Conservation (phyloP, 2,888 invertebrate species). For the Agrotis segetum region DNA sequence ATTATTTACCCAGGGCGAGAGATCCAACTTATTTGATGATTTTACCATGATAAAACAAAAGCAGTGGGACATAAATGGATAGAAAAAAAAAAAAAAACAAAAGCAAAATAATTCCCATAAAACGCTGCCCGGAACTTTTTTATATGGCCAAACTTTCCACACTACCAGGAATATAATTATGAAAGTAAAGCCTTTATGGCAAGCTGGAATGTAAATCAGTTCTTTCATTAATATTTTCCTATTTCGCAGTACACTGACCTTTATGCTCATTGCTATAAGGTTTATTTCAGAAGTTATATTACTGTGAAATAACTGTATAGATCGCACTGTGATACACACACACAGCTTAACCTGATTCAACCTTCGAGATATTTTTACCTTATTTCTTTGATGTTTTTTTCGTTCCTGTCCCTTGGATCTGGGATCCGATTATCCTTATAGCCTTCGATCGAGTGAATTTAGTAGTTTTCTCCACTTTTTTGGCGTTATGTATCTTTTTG, state of each 20-base stretch:
- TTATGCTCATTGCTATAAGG: not conserved
- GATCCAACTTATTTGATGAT: too few species aligned
- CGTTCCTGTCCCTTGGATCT: constrained; percentile 21
- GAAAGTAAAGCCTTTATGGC: not conserved
- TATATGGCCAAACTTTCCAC: too few species aligned
- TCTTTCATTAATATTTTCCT: not conserved
- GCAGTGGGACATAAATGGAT: too few species aligned
- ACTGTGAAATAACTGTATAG: constrained; percentile 6
- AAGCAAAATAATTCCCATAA: too few species aligned
- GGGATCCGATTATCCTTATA: constrained; percentile 43
- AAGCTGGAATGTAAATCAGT: not conserved
- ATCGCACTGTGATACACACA: constrained; percentile 14
- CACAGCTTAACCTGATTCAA: constrained; percentile 34
- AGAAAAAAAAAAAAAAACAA: too few species aligned
- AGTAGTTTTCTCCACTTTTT: constrained; percentile 29
- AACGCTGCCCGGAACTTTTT: too few species aligned
- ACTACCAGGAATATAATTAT: constrained; percentile 4
- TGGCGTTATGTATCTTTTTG: constrained; percentile 6
- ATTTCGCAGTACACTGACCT: not conserved
- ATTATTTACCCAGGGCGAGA: too few species aligned
- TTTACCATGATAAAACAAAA: too few species aligned
- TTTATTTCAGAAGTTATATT: not conserved
- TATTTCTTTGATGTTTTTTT: constrained; percentile 44
- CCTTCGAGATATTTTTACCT: constrained; percentile 26
- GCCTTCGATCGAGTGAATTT: constrained; percentile 34